Percentiles rank a stretch among this genome's conserved stretches.
phyloP scores from a whole-genome alignment of 1,140 invertebrate genomes.

The Tetramorium alpestre region DNA sequence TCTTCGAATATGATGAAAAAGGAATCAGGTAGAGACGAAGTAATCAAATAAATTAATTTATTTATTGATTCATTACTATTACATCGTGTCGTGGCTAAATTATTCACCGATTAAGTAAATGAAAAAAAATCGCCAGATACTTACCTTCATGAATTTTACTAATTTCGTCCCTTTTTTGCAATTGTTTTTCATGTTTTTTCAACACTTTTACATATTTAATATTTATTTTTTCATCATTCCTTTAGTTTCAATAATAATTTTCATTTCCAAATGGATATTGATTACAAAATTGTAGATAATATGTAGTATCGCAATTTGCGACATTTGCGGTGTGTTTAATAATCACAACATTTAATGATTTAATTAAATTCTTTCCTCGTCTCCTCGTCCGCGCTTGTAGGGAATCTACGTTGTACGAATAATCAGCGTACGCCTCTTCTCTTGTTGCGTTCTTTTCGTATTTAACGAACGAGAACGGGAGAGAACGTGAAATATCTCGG shows the following conservation, averaged over 20 bases:
- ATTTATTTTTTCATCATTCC: not conserved
- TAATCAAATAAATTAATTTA: not conserved
- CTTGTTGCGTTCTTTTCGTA: constrained; percentile 43
- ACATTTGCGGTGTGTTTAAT: not conserved
- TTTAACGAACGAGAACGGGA: constrained; percentile 39
- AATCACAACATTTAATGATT: not conserved
- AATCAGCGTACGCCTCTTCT: not conserved
- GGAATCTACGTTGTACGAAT: constrained; percentile 7
- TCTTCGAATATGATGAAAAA: not conserved
- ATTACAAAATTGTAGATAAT: not conserved
- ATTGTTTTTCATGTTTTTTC: not conserved
- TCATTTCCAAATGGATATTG: not conserved
- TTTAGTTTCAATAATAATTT: not conserved
- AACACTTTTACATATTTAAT: not conserved
- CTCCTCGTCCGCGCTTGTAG: not conserved
- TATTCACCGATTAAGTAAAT: not conserved
- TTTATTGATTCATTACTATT: not conserved
- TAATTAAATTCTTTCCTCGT: not conserved
- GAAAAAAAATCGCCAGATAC: no score
- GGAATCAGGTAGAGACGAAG: not conserved
- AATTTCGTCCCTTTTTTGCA: not conserved
- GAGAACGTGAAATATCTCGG: constrained; percentile 37
- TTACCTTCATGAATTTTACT: not conserved
- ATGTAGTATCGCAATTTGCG: not conserved
- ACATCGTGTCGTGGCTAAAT: not conserved